Evolutionary conservation across 2,888 invertebrate genomes (phyloP).

Genomic region (Cheilosia variabilis): DNA sequence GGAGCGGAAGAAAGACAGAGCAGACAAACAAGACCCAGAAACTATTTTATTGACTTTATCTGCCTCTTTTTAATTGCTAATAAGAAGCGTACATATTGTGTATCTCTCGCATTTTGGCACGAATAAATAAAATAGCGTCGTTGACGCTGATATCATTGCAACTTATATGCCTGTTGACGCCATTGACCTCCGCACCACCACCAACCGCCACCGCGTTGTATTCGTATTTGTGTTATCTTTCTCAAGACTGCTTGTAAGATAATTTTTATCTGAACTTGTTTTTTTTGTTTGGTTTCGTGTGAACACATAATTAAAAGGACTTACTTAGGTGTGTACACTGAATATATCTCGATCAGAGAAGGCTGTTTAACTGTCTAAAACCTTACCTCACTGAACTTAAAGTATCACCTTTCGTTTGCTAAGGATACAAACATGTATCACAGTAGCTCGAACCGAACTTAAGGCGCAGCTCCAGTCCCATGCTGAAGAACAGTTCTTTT

Average conservation of each 20-base stretch:
- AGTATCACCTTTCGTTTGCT: no score
- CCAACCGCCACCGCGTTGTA: not conserved
- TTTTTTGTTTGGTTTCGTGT: no score
- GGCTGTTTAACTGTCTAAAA: no score
- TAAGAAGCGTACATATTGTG: constrained; percentile 65
- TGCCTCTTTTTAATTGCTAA: constrained; percentile 71
- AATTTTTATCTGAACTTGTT: no score
- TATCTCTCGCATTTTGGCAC: constrained; percentile 65
- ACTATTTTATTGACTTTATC: constrained; percentile 74
- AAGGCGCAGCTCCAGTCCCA: no score
- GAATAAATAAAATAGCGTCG: constrained; percentile 51
- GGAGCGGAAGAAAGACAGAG: constrained; percentile 19
- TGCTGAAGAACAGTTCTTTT: no score
- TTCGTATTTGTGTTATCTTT: not conserved
- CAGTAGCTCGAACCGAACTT: no score
- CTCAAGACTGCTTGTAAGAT: not conserved
- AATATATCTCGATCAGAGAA: no score
- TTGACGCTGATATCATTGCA: constrained; percentile 47
- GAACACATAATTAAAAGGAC: no score
- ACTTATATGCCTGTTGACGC: constrained; percentile 53
- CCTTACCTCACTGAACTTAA: no score
- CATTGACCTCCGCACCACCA: not conserved
- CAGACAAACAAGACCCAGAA: constrained; percentile 60
- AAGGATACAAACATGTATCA: no score
- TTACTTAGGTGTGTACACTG: no score